Percentiles rank a stretch among this genome's conserved stretches.
Evolutionary conservation across 2,888 invertebrate species (phyloP).

Genomic region (Limnephilus lunatus): DNA sequence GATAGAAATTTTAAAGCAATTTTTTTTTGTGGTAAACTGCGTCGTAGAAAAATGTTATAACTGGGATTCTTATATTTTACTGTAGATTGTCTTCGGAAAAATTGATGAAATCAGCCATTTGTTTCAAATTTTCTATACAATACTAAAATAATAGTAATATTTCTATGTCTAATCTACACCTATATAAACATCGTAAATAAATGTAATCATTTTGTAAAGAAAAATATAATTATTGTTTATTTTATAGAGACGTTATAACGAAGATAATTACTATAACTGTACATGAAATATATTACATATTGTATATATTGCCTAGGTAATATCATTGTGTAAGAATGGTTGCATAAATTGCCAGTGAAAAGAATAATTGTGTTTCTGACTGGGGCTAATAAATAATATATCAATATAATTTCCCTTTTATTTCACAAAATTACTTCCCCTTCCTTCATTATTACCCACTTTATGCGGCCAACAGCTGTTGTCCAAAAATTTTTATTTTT

Average conservation of each 20-base stretch:
- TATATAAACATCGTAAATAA: conserved; percentile 57
- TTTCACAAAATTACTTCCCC: not conserved
- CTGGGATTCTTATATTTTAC: not conserved
- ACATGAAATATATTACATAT: conserved; percentile 13
- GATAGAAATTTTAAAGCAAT: too few relatives aligned
- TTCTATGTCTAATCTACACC: conserved; percentile 29
- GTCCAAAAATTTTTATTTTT: too few relatives aligned
- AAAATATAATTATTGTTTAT: conserved; percentile 50
- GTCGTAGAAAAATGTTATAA: too few relatives aligned
- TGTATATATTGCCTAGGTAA: not conserved
- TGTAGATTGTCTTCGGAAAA: not conserved
- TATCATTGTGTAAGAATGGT: not conserved
- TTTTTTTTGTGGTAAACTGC: too few relatives aligned
- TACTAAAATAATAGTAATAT: conserved; percentile 30
- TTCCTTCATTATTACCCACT: not conserved
- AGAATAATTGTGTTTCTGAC: not conserved
- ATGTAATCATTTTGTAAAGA: conserved; percentile 60
- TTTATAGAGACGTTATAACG: conserved; percentile 44
- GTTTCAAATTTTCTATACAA: conserved; percentile 6
- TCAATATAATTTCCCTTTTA: not conserved
- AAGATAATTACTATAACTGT: conserved; percentile 40
- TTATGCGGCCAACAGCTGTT: too few relatives aligned
- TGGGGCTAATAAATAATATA: conserved; percentile 38
- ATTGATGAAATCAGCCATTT: not conserved
- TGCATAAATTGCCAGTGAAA: not conserved